Percentiles rank a stretch among this genome's conserved stretches.
These are phyloP conservation scores for Thunnus thynnus DNA, from an alignment of 2,113 vertebrate genomes.

Conservation along the genomic window DNA sequence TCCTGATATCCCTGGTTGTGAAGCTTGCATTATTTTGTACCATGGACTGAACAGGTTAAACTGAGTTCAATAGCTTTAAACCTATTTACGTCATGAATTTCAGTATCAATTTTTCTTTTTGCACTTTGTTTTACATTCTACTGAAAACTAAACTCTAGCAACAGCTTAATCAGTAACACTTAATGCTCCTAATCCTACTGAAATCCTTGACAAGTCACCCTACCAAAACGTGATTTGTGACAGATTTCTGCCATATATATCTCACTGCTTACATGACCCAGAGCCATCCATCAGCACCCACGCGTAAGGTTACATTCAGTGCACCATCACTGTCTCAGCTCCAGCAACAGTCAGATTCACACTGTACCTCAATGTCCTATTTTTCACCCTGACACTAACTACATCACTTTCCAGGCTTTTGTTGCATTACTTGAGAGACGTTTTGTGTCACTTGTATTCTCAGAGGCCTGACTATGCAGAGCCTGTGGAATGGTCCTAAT, in stretches of 20 bases:
- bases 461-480: slow-evolving; percentile 1
- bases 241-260: slow-evolving; percentile 33
- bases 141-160: slow-evolving; percentile 31
- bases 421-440: slow-evolving; percentile 14
- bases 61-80: slow-evolving; percentile 2
- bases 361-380: neutral
- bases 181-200: slow-evolving; percentile 41
- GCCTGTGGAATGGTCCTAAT: slow-evolving; percentile 33
- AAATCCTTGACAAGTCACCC: slow-evolving; percentile 40
- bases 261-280: slow-evolving; percentile 31
- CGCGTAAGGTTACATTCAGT: neutral
- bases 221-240: slow-evolving; percentile 49
- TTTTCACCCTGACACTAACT: slow-evolving; percentile 13
- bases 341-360: slow-evolving; percentile 32
- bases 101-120: slow-evolving; percentile 11
- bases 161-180: slow-evolving; percentile 42
- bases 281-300: neutral
- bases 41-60: slow-evolving; percentile 37
- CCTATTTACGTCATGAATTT: slow-evolving; percentile 1
- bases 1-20: slow-evolving; percentile 40
- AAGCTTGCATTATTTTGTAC: slow-evolving; percentile 38
- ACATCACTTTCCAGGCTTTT: slow-evolving; percentile 21
- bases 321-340: slow-evolving; percentile 1
- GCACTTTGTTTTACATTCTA: slow-evolving; percentile 9
- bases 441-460: slow-evolving; percentile 44